Percentiles rank a stretch among this genome's conserved stretches.
Evolutionary conservation across 1,140 invertebrate species (phyloP).

Genomic region (Arion vulgaris): DNA sequence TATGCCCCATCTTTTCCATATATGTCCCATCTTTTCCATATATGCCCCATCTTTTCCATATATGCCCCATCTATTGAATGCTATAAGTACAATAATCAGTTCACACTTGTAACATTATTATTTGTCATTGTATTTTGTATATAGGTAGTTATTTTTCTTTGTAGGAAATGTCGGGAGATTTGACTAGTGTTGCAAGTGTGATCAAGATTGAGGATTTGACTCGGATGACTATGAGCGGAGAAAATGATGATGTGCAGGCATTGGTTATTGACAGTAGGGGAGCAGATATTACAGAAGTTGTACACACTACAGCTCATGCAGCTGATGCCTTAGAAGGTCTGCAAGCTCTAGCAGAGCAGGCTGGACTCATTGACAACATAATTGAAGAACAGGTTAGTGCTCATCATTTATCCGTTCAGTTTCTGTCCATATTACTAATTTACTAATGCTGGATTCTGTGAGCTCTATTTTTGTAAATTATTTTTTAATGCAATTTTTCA

Average conservation of each 20-base stretch:
- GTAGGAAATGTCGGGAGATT: neutral
- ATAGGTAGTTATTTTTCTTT: too few species aligned
- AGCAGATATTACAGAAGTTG: neutral
- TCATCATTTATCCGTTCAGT: neutral
- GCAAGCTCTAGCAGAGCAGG: conserved; percentile 65
- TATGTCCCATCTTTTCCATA: too few species aligned
- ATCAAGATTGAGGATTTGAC: conserved; percentile 46
- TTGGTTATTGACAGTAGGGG: conserved; percentile 23
- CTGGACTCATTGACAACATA: conserved; percentile 49
- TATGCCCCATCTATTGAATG: too few species aligned
- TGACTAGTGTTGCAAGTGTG: conserved; percentile 20
- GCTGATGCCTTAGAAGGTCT: conserved; percentile 68
- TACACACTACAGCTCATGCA: conserved; percentile 45
- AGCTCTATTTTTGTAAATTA: too few species aligned
- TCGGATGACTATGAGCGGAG: neutral
- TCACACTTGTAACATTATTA: too few species aligned
- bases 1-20: too few species aligned
- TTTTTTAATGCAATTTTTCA: too few species aligned
- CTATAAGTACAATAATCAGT: too few species aligned
- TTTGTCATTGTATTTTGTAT: too few species aligned
- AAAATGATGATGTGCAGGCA: neutral
- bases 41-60: too few species aligned
- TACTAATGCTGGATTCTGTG: too few species aligned
- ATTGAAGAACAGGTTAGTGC: conserved; percentile 43
- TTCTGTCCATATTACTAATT: neutral